Evolutionary conservation across 2,888 invertebrate genomes (phyloP), one percentile per base, ranked within the genome.

Genomic region (Parelbella ahira): DNA sequence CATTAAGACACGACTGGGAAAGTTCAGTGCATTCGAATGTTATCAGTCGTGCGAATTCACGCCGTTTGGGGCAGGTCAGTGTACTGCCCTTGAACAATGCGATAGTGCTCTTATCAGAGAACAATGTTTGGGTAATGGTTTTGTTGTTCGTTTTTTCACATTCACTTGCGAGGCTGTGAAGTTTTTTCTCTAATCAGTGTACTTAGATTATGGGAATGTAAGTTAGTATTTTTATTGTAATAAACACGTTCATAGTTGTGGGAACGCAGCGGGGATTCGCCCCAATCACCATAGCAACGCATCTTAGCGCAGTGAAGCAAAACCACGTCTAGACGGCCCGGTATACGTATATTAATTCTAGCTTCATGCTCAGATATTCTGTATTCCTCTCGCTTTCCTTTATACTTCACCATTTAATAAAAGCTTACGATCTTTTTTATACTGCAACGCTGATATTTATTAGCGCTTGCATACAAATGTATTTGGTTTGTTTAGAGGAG

Each of bases 251-350:
- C 53, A 63, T 58, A 63, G 59, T 74, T 61, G 74, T 82, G 80
- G 75, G 83, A 80, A 81, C 77, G 44, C 79, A 71, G 77, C 76
- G 75, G 77, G 82, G 63, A 72, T 60, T 71, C 60, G 73, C 77
- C 76, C 52, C 58, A 60, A 61, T 56, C 59, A 58, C 55, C 27
- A 27, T 6, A 25, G 33, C 33, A 27, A 65, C 65, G 63, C 61
- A 64, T 64, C 68, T 68, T 62, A 54, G 61, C 51, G 66, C 70
- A 74, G 53, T 60, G 61, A 69, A 75, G 76, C 78, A 78, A 78
- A 83, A 82, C 79, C 73, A 63, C 58, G 82, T 81, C 83, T 83
- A 84, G 82, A 83, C 78, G 59, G 53, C 56, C n/a, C n/a, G n/a
- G n/a, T n/a, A n/a, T 60, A 56, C 60, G 63, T 68, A 65, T 64